Evolutionary conservation across 2,797 vertebrate genomes (phyloP), one percentile per base, ranked within the genome.

Genomic region (Vespertilio murinus): DNA sequence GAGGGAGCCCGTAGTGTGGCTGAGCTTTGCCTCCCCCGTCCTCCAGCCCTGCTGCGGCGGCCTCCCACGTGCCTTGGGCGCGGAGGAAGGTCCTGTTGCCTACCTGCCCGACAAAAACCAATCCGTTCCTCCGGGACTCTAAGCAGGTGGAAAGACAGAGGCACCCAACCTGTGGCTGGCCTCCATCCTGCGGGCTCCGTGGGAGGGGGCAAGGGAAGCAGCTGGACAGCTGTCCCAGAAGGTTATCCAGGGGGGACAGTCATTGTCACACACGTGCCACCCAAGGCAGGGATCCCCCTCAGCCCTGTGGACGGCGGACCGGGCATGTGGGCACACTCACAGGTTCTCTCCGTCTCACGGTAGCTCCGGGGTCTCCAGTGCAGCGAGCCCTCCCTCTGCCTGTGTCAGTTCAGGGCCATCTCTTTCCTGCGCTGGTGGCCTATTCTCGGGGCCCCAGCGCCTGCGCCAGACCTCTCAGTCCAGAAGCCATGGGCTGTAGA

Each of bases 1-100:
- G 12, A 40, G 5, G n/a, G 52, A 9, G 30, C 18, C 83, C 6
- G 9, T 22, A 20, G 2, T 2, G 0, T 20, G 7, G 59, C 23
- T 0, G 0, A 28, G 30, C 30, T 17, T 23, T 6, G 9, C 0
- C 6, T 79, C 47, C 5, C 67, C 5, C 28, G 1, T 0, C 0
- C 90, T 11, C 0, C 0, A 78, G 81, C 84, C 80, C 23, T 30
- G 54, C 88, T 96, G 52, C 38, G 67, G 25, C 1, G 14, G 83
- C 75, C 25, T 4, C 17, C 22, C 83, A 18, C 3, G 1, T 10
- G 14, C 35, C 67, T 56, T 13, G 18, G 84, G 88, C 70, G 65
- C 47, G 2, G 30, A 89, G 71, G 85, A 95, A 84, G 87, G 28
- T 0, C n/a, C 71, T 71, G 61, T 89, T 56, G 54, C 85, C 49